A percentile compares a stretch with the other conserved stretches of the same genome.
These are phyloP conservation scores for Platycheirus rosarum DNA, from an alignment of 2,888 invertebrate species.

Conservation along the genomic window DNA sequence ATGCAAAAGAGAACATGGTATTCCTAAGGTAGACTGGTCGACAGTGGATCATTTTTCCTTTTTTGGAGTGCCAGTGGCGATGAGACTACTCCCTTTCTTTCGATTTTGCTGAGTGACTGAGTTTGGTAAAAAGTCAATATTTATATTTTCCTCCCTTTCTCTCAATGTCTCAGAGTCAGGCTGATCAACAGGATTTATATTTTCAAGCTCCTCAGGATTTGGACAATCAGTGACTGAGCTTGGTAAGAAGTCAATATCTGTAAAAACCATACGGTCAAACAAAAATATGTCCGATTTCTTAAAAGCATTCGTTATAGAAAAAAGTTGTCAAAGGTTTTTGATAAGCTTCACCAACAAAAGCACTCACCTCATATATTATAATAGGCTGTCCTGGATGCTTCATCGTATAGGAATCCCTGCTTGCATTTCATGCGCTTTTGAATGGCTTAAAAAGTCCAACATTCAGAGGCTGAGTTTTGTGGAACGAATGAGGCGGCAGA, in stretches of 20 bases:
- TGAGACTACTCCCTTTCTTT: conserved; percentile 17
- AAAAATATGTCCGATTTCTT: neutral
- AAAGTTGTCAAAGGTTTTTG: conserved; percentile 19
- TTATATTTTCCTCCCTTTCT: too few species aligned
- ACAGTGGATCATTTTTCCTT: too few species aligned
- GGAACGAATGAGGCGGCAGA: conserved; percentile 1
- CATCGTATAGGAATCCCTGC: conserved; percentile 23
- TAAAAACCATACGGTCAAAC: neutral
- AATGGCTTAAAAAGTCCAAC: too few species aligned
- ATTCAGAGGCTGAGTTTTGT: neutral
- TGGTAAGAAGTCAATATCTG: conserved; percentile 14
- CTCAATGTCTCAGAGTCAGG: too few species aligned
- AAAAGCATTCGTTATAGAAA: conserved; percentile 13
- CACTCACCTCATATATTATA: conserved; percentile 14
- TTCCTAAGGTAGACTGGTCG: too few species aligned
- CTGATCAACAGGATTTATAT: conserved; percentile 13
- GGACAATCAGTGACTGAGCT: too few species aligned
- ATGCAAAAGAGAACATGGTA: too few species aligned
- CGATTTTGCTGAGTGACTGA: neutral
- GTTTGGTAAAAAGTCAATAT: too few species aligned
- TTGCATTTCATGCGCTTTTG: conserved; percentile 17
- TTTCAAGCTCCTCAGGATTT: neutral
- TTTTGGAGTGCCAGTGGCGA: conserved; percentile 15
- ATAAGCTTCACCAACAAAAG: conserved; percentile 21
- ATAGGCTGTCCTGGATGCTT: conserved; percentile 25